phyloP scores from a whole-genome alignment of 2,113 vertebrate species.

The Acanthochromis polyacanthus region DNA sequence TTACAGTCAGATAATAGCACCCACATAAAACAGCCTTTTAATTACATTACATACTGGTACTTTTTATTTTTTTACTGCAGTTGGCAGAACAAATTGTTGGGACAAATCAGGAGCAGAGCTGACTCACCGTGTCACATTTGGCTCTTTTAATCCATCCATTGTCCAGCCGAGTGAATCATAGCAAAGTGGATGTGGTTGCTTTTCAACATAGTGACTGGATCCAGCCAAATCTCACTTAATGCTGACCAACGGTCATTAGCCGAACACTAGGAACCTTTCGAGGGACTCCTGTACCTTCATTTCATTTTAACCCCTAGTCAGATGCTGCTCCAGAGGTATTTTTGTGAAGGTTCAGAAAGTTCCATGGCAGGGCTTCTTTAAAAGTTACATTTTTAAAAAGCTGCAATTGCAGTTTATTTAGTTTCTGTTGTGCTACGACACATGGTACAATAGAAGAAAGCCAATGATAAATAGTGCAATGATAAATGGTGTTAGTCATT shows the following conservation, averaged over 20 bases:
- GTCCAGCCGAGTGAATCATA: conserved; percentile 45
- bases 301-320: no score
- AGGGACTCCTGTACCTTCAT: not conserved
- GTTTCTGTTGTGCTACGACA: no score
- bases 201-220: conserved; percentile 22
- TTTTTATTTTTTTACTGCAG: not conserved
- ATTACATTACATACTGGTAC: conserved; percentile 10
- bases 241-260: not conserved
- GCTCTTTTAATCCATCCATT: conserved; percentile 6
- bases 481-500: no score
- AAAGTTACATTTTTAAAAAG: not conserved
- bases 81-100: conserved; percentile 30
- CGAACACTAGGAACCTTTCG: not conserved
- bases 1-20: not conserved
- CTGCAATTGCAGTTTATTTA: no score
- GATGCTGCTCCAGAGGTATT: no score
- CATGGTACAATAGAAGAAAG: no score
- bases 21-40: not conserved
- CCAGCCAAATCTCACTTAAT: conserved; percentile 4
- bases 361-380: no score
- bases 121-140: conserved; percentile 30
- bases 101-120: conserved; percentile 13
- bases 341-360: no score
- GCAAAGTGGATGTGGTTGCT: conserved; percentile 9
- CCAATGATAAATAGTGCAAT: no score